Percentiles rank a stretch among this genome's conserved stretches.
phyloP scores from a whole-genome alignment of 1,140 invertebrate genomes.

The Drosophila arizonae region DNA sequence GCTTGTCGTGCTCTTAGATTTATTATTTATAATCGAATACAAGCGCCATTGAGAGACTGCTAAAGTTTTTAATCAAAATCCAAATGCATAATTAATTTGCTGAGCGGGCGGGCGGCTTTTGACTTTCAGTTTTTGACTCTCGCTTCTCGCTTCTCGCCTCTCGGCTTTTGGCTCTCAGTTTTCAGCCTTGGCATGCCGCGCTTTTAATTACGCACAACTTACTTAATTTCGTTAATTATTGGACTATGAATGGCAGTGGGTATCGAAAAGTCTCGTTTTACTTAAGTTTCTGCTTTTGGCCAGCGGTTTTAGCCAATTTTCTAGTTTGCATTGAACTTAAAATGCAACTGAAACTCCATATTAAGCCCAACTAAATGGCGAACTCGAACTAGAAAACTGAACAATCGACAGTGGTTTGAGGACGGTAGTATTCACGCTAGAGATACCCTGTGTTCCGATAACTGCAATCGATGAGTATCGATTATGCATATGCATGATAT shows the following conservation, averaged over 20 bases:
- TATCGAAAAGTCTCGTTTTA: slow-evolving; percentile 15
- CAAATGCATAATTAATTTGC: slow-evolving; percentile 58
- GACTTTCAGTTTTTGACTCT: neutral
- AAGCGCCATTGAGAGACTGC: slow-evolving; percentile 34
- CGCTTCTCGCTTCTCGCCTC: neutral
- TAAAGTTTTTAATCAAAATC: slow-evolving; percentile 59
- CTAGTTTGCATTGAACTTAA: slow-evolving; percentile 71
- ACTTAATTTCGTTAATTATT: slow-evolving; percentile 67
- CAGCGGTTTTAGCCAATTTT: slow-evolving; percentile 20
- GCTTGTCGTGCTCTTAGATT: slow-evolving; percentile 22
- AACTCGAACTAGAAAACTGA: slow-evolving; percentile 32
- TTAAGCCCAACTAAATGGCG: slow-evolving; percentile 8
- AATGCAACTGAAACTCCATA: slow-evolving; percentile 29
- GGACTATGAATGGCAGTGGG: slow-evolving; percentile 62
- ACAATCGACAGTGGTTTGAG: neutral
- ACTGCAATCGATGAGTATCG: too few relatives aligned
- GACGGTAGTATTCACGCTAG: neutral
- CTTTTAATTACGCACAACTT: slow-evolving; percentile 62
- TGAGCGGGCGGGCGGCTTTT: slow-evolving; percentile 13
- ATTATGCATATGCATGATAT: too few relatives aligned
- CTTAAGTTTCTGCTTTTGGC: slow-evolving; percentile 18
- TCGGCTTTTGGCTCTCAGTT: neutral
- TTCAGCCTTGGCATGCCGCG: slow-evolving; percentile 53
- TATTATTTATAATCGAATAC: slow-evolving; percentile 57
- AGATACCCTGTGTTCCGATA: neutral